phyloP scores from a whole-genome alignment of 1,140 invertebrate species.

The Chrysopa pallens region DNA sequence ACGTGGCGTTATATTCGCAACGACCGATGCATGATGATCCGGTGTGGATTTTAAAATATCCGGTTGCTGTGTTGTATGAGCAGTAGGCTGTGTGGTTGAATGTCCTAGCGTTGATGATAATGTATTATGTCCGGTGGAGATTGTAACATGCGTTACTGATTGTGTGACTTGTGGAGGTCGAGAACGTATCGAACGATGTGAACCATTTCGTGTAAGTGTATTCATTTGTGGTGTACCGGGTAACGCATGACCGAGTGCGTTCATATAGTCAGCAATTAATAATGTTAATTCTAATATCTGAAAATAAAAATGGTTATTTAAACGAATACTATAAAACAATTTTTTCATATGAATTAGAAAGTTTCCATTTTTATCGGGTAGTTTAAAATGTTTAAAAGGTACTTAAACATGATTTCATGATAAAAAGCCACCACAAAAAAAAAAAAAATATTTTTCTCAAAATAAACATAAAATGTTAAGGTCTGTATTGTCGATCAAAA shows the following conservation, averaged over 20 bases:
- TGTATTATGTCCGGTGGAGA: conserved; percentile 1
- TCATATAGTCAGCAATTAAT: conserved; percentile 91
- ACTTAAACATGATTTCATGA: too few relatives aligned
- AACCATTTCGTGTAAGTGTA: conserved; percentile 59
- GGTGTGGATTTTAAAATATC: conserved; percentile 71
- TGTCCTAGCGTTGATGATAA: conserved; percentile 2
- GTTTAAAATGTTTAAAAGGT: too few relatives aligned
- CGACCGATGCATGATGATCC: conserved; percentile 39
- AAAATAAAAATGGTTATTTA: conserved; percentile 8
- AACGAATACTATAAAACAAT: conserved; percentile 1
- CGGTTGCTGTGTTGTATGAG: conserved; percentile 33
- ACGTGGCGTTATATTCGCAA: conserved; percentile 15
- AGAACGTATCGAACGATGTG: conserved; percentile 36
- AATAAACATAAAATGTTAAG: too few relatives aligned
- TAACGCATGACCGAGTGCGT: conserved; percentile 54
- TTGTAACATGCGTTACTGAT: neutral
- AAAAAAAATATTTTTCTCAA: too few relatives aligned
- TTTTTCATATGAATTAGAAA: neutral
- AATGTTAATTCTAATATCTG: conserved; percentile 79
- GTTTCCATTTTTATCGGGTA: neutral
- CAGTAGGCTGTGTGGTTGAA: conserved; percentile 8
- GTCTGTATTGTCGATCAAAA: too few relatives aligned
- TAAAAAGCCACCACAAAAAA: too few relatives aligned
- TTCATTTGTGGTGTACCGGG: conserved; percentile 66
- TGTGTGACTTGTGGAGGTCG: conserved; percentile 21